These are phyloP conservation scores for Andrena fulva DNA, from an alignment of 2,888 invertebrate species.

Conservation along the genomic window DNA sequence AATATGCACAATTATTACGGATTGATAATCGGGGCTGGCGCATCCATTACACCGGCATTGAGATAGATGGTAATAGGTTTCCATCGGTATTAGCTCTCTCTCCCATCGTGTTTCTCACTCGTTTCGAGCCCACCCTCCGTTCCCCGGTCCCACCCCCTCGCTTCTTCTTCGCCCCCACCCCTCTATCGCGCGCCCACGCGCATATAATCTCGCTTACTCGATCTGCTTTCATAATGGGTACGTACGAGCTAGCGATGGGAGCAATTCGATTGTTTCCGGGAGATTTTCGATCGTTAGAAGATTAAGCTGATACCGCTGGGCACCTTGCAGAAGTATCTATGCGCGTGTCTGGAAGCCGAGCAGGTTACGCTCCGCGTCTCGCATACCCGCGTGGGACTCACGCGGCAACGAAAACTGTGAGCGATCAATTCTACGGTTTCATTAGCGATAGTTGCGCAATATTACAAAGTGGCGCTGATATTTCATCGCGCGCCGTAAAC, in stretches of 20 bases:
- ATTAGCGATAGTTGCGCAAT: neutral
- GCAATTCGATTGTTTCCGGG: constrained; percentile 40
- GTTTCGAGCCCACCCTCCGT: constrained; percentile 31
- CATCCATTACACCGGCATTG: constrained; percentile 74
- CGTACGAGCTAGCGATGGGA: constrained; percentile 41
- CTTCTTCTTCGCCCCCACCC: constrained; percentile 34
- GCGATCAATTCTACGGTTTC: no score
- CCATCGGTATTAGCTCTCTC: constrained; percentile 69
- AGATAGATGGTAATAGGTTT: constrained; percentile 76
- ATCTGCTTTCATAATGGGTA: constrained; percentile 52
- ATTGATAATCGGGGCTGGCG: constrained; percentile 79
- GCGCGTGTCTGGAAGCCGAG: neutral
- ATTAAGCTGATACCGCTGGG: neutral
- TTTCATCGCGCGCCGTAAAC: neutral
- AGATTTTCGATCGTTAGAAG: constrained; percentile 33
- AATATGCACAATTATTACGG: constrained; percentile 82
- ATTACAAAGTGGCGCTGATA: neutral
- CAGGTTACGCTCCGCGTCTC: neutral
- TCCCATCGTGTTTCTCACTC: constrained; percentile 41
- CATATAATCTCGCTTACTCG: constrained; percentile 42
- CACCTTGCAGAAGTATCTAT: neutral
- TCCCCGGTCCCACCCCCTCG: constrained; percentile 16
- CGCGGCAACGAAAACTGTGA: no score
- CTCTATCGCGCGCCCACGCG: constrained; percentile 10
- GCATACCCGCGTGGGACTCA: no score